Conservation (phyloP, 2,888 invertebrate genomes). For the Venustoraphidia nigricollis region DNA sequence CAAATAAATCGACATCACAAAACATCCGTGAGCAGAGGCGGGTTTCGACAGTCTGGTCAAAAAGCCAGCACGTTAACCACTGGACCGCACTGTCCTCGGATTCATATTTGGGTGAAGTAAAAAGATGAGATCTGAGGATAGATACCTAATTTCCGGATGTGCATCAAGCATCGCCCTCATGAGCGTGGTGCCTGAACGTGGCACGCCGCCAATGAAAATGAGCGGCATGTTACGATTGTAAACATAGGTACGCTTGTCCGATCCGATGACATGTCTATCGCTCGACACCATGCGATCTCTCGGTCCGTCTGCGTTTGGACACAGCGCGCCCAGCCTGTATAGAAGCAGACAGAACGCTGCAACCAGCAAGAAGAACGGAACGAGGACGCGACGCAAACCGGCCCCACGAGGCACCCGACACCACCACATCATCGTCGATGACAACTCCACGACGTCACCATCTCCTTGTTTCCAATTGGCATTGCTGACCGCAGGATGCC, state of each 20-base stretch:
- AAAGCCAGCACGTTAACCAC: too few relatives aligned
- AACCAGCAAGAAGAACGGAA: background rate
- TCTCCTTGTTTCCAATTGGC: too few relatives aligned
- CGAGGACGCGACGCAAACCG: background rate
- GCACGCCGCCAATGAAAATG: slow-evolving; percentile 95
- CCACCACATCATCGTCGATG: background rate
- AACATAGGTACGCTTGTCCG: slow-evolving; percentile 47
- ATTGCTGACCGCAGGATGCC: too few relatives aligned
- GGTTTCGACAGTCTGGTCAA: too few relatives aligned
- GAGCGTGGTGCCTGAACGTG: slow-evolving; percentile 91
- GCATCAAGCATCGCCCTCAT: slow-evolving; percentile 98
- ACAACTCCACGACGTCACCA: too few relatives aligned
- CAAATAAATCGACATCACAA: too few relatives aligned
- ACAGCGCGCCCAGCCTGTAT: background rate
- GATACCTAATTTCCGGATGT: slow-evolving; percentile 82
- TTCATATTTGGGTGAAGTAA: too few relatives aligned
- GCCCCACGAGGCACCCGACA: background rate
- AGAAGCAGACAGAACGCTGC: background rate
- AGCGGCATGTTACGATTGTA: slow-evolving; percentile 84
- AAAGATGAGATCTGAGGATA: background rate
- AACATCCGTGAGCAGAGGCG: too few relatives aligned
- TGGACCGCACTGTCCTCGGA: too few relatives aligned
- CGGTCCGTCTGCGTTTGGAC: background rate
- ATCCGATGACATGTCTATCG: slow-evolving; percentile 45
- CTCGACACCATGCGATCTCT: slow-evolving; percentile 10